Percentiles rank a stretch among this genome's conserved stretches.
Conservation (phyloP, 2,113 vertebrate genomes). For the Pelusios castaneus region DNA sequence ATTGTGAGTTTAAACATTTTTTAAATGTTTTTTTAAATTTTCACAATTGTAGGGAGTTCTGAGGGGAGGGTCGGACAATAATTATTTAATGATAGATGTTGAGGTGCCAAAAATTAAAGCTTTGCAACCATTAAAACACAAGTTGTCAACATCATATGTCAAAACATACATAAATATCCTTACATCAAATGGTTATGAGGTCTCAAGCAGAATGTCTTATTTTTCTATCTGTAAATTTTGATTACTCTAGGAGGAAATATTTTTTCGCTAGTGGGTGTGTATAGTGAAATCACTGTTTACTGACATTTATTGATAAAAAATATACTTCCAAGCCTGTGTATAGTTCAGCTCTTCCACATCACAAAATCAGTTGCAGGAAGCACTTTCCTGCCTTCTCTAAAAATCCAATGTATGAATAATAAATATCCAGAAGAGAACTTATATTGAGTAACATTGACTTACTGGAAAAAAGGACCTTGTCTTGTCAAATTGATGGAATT, state of each 20-base stretch:
- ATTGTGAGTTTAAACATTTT: neutral
- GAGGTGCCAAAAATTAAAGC: neutral
- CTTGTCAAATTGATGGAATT: neutral
- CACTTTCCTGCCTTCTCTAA: neutral
- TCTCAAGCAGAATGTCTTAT: neutral
- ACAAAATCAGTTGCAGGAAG: neutral
- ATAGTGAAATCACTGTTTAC: neutral
- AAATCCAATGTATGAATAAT: neutral
- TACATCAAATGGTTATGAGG: neutral
- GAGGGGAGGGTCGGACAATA: neutral
- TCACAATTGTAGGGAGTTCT: neutral
- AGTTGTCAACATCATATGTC: neutral
- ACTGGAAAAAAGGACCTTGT: neutral
- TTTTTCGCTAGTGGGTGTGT: neutral
- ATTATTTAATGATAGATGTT: neutral
- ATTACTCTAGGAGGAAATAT: neutral
- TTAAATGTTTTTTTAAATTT: neutral
- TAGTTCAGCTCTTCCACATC: neutral
- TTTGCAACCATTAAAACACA: neutral
- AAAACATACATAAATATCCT: neutral
- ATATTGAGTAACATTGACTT: neutral
- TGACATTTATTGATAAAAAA: neutral
- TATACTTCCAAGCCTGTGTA: neutral
- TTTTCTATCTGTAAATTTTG: neutral
- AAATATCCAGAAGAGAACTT: neutral